A percentile compares a stretch with the other conserved stretches of the same genome.
These are phyloP conservation scores for Habrosyne pyritoides DNA, from an alignment of 2,888 invertebrate species.

Conservation along the genomic window DNA sequence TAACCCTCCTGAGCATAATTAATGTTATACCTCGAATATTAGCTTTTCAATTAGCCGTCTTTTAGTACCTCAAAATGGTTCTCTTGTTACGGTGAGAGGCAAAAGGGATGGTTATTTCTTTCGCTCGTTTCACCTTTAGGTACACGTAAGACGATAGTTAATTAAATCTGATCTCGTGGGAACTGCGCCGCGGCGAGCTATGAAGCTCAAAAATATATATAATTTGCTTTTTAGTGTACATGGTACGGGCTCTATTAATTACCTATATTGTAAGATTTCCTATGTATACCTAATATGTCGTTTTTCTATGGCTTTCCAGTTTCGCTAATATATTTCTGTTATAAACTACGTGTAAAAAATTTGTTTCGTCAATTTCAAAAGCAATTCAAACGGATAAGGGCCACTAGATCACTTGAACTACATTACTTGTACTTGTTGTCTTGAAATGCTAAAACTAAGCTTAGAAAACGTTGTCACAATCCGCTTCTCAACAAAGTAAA, in stretches of 20 bases:
- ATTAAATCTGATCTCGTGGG: conserved; percentile 70
- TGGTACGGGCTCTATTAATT: background rate
- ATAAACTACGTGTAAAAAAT: too few species aligned
- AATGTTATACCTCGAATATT: conserved; percentile 78
- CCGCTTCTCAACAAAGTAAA: conserved; percentile 6
- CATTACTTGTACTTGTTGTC: background rate
- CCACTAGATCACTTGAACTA: background rate
- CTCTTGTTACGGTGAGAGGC: conserved; percentile 54
- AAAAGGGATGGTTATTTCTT: conserved; percentile 53
- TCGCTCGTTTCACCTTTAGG: conserved; percentile 40
- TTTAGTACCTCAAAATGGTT: conserved; percentile 73
- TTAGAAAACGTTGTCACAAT: conserved; percentile 6
- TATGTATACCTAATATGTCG: too few species aligned
- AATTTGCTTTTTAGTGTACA: conserved; percentile 23
- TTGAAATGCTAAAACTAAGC: conserved; percentile 2
- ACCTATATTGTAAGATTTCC: background rate
- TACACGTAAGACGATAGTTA: conserved; percentile 70
- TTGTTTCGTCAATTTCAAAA: background rate
- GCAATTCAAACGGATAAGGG: background rate
- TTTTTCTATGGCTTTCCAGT: background rate
- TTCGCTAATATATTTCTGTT: too few species aligned
- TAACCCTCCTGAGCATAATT: conserved; percentile 74
- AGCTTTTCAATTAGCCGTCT: conserved; percentile 80
- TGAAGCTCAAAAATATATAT: too few species aligned
- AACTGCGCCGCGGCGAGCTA: conserved; percentile 42